Conservation (phyloP, 1,140 invertebrate species). For the Hyles vespertilio region DNA sequence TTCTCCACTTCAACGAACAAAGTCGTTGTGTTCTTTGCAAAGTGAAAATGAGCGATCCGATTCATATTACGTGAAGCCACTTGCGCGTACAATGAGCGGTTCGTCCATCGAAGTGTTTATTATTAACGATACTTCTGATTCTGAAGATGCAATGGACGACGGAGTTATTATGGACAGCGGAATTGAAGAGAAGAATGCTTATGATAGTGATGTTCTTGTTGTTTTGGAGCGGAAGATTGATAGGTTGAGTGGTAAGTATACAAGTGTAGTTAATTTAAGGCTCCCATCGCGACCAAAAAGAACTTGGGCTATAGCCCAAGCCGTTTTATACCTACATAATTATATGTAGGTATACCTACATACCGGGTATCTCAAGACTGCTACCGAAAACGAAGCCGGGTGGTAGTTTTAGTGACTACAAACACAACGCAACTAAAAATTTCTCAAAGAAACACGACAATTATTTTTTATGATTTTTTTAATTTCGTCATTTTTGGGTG, state of each 20-base stretch:
- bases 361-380: no score
- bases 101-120: conserved; percentile 19
- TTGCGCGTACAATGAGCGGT: conserved; percentile 13
- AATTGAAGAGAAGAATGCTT: conserved; percentile 15
- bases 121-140: conserved; percentile 20
- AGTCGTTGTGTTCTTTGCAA: conserved; percentile 18
- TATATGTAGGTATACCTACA: no score
- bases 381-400: no score
- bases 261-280: background rate
- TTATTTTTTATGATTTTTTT: no score
- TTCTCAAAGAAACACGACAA: no score
- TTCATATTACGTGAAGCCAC: background rate
- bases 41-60: conserved; percentile 9
- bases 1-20: background rate
- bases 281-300: no score
- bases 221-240: conserved; percentile 37
- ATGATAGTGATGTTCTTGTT: conserved; percentile 19
- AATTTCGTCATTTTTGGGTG: no score
- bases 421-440: no score
- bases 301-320: no score
- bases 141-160: conserved; percentile 15
- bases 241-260: conserved; percentile 29
- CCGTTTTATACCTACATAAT: no score
- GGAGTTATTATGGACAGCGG: conserved; percentile 19
- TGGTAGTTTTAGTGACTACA: no score